Base-by-base conservation (phyloP, 2,113 vertebrate species). In the Myxocyprinus asiaticus region DNA sequence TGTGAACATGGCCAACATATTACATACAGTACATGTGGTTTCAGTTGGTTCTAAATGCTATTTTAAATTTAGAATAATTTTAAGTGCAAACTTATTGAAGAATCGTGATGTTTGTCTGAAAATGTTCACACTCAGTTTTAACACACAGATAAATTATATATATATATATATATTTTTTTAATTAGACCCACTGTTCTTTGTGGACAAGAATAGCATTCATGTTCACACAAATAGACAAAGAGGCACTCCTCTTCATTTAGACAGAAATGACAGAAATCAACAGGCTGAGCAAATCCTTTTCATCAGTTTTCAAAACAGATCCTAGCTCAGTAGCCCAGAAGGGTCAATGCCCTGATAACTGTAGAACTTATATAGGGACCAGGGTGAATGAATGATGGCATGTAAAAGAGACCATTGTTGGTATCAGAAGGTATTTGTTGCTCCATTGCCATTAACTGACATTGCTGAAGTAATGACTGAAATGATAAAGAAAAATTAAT, bases 271-370 rank as follows among this genome's bases (percentile, higher is more conserved):
- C 42, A 76, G 9, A 45, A 64, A 47, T 33, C 22, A 33, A 33
- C 22, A 33, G 22, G 22, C 22, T 33, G 22, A 33, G 22, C 47
- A 33, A 63, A 63, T 45, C 51, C 7, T 63, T 75, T 75, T 43
- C 61, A 75, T 64, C 45, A 75, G 61, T 64, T 74, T 76, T n/a
- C 33, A 64, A 65, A 76, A 65, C 22, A 64, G 73, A 48, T 47
- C 42, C 61, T 53, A 10, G 61, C 2, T 51, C 7, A 47, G 5
- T 48, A 48, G 47, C 22, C 22, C 22, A 33, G 22, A 33, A 33
- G 22, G 22, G 22, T 33, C 22, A 33, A 33, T 33, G 22, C 22
- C 22, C 59, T 75, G 44, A 75, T 75, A 15, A 75, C 17, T 33
- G 22, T 42, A 4, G 15, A 75, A 63, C 43, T 53, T 47, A 17